Conservation (phyloP, 2,888 invertebrate species). For the Thymelicus sylvestris region DNA sequence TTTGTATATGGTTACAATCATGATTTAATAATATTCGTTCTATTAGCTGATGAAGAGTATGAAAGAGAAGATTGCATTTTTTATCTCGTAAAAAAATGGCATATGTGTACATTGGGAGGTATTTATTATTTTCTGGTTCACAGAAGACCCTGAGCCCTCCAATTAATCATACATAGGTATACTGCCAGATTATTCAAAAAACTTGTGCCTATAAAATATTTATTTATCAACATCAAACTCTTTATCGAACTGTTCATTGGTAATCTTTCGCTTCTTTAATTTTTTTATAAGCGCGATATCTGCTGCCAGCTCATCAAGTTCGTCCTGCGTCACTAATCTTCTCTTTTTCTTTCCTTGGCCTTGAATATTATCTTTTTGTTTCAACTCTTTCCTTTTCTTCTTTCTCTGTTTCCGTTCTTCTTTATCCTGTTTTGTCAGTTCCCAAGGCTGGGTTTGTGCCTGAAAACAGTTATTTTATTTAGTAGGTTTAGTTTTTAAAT, state of each 20-base stretch:
- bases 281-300: constrained; percentile 94
- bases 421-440: constrained; percentile 89
- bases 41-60: too few species aligned
- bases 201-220: constrained; percentile 38
- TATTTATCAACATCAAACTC: constrained; percentile 82
- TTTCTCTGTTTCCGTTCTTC: constrained; percentile 86
- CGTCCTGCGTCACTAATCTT: constrained; percentile 86
- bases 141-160: too few species aligned
- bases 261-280: constrained; percentile 92
- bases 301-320: constrained; percentile 90
- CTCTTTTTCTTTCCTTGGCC: constrained; percentile 77
- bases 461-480: constrained; percentile 47
- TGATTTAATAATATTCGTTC: too few species aligned
- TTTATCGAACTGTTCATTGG: constrained; percentile 87
- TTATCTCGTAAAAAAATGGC: too few species aligned
- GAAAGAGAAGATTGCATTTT: too few species aligned
- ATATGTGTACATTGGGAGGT: too few species aligned
- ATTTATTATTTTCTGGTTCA: too few species aligned
- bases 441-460: constrained; percentile 89
- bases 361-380: constrained; percentile 75
- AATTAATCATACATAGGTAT: too few species aligned
- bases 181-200: constrained; percentile 5
- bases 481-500: too few species aligned
- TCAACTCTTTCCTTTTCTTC: constrained; percentile 85
- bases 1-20: too few species aligned